Conservation (phyloP, 2,797 vertebrate genomes). For the Luscinia luscinia region DNA sequence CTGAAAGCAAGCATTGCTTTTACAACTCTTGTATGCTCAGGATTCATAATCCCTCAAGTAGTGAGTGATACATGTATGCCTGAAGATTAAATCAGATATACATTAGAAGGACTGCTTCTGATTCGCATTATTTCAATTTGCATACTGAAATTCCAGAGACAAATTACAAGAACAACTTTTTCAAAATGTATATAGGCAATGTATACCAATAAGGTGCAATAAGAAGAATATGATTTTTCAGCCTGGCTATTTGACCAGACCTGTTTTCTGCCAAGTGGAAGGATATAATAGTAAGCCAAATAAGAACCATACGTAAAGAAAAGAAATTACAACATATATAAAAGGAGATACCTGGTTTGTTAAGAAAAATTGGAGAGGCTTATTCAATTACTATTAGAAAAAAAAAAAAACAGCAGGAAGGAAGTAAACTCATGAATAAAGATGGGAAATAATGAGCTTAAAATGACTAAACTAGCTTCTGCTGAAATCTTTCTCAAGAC, state of each 20-base stretch:
- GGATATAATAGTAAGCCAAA: not conserved
- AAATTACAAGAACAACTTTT: not conserved
- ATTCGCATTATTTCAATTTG: not conserved
- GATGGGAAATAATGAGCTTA: not conserved
- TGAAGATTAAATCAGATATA: not conserved
- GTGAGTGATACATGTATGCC: not conserved
- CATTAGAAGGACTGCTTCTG: not conserved
- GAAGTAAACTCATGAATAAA: slow-evolving; percentile 39
- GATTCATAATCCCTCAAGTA: not conserved
- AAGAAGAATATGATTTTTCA: not conserved
- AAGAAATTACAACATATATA: not conserved
- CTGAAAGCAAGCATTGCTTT: not conserved
- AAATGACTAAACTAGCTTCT: not conserved
- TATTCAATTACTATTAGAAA: not conserved
- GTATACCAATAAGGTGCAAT: not conserved
- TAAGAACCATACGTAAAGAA: not conserved
- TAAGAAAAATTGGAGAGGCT: not conserved
- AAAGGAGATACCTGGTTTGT: not conserved
- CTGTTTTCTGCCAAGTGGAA: slow-evolving; percentile 12
- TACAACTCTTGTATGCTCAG: not conserved
- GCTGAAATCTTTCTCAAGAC: not conserved
- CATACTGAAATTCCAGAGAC: not conserved
- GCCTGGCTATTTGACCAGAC: slow-evolving; percentile 3
- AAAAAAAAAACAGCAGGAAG: slow-evolving; percentile 37
- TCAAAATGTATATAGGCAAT: not conserved